Base-by-base conservation (phyloP, 2,113 vertebrate genomes). In the Eulemur rufifrons region DNA sequence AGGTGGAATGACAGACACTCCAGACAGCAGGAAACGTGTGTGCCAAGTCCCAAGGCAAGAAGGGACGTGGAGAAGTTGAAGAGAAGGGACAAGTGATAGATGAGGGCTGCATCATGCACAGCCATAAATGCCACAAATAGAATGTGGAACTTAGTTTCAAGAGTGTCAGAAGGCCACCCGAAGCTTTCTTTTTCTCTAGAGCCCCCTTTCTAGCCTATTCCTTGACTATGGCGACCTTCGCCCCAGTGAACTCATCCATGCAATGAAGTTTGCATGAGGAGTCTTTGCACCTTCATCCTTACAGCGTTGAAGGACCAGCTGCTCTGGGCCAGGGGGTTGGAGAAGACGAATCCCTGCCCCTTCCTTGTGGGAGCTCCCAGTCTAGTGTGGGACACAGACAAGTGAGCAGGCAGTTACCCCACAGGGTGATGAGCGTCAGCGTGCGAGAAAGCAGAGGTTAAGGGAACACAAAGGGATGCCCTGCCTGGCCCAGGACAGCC, bases 111-210 rank as follows among this genome's bases (percentile, higher is more conserved):
- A 0, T 23, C 5, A 3, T 0, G 14, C 37, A 9, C 17, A 54
- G 64, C 15, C 64, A 23, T 3, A 0, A 15, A 14, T 9, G 39
- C 3, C 20, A 8, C 0, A 7, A 14, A 2, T 54, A 34, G 39
- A 56, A n/a, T 23, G 0, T 34, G 34, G 32, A 66, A 20, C 3
- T 69, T 59, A 9, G 27, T 71, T 13, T 52, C 20, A 56, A 66
- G 59, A 52, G 54, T 47, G 42, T 20, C 34, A 29, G 37, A 3
- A 52, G 34, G 39, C 63, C 17, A 7, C 0, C 5, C 54, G 56
- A 47, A 11, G n/a, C 27, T 66, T n/a, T 42, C 1, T 68, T 50
- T 50, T 61, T 81, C 66, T 56, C 0, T 10, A 80, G 77, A 15
- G 82, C 56, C 15, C n/a, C 54, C 74, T 39, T 20, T 63, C 56